Base-by-base conservation (phyloP, 30 jellyfish, hydroid and myxozoan species). In the Chrysaora quinquecirrha region DNA sequence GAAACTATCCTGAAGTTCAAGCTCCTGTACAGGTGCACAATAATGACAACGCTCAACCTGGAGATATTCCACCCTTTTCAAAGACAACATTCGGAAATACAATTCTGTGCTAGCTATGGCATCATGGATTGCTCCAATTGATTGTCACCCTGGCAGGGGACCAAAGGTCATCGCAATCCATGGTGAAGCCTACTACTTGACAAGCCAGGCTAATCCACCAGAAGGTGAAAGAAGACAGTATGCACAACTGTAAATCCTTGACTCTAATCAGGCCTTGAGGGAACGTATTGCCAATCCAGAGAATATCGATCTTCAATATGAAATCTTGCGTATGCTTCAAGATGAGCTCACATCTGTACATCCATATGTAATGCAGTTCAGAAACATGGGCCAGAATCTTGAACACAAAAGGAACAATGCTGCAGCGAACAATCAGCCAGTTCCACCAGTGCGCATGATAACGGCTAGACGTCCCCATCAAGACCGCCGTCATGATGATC, bases 201-300 rank as follows among this genome's bases (percentile, higher is more conserved):
- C n/a, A n/a, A n/a, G n/a, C n/a, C n/a, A n/a, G n/a, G n/a, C n/a
- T n/a, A n/a, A n/a, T n/a, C n/a, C 90, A 7, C 76, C 58, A 23
- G 50, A 65, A 20, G 85, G 85, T 46, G 28, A 66, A 38, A 46
- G 61, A 14, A 75, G 73, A 16, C 90, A 66, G 23, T 80, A 64
- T 80, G 73, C 90, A 49, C 83, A 80, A 32, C 65, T 80, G 31
- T 64, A 63, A 67, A 64, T 80, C 6, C 84, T 78, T 34, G 89
- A 78, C 27, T 48, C 82, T 1, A 0, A 63, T n/a, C 61, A 75
- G 25, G 87, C 87, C 19, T 3, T 77, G 80, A 70, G 43, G 85
- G 31, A 80, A 20, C 38, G 76, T 23, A 38, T 46, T 25, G 31
- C 34, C 31, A 21, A 68, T 66, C 64, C 30, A 30, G n/a, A n/a